These are phyloP conservation scores for Latheticus oryzae DNA, from an alignment of 2,888 invertebrate species.

Conservation along the genomic window DNA sequence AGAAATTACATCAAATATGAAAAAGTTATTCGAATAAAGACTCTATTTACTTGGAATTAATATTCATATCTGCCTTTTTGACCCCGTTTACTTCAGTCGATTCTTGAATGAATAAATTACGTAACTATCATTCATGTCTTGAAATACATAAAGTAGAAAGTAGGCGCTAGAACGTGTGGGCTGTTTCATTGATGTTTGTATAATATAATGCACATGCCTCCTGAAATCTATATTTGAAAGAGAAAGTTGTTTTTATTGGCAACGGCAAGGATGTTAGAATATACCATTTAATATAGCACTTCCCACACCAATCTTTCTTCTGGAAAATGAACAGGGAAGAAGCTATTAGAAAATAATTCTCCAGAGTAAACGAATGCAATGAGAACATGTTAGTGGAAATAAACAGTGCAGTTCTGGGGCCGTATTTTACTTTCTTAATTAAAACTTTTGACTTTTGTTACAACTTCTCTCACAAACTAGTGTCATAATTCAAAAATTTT, in stretches of 20 bases:
- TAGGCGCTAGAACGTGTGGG: constrained; percentile 32
- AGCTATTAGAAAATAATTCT: constrained; percentile 8
- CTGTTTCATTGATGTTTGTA: constrained; percentile 36
- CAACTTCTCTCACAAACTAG: constrained; percentile 22
- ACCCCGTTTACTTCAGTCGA: no score
- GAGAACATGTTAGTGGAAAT: constrained; percentile 2
- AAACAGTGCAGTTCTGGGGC: constrained; percentile 10
- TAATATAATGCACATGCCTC: constrained; percentile 31
- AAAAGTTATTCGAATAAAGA: neutral
- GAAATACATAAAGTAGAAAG: constrained; percentile 25
- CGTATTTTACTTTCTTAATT: constrained; percentile 30
- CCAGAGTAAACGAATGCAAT: neutral
- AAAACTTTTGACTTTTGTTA: constrained; percentile 21
- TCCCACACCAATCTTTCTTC: no score
- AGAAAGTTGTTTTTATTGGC: constrained; percentile 37
- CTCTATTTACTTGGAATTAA: neutral
- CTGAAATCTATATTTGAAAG: constrained; percentile 24
- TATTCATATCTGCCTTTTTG: no score
- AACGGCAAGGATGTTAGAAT: constrained; percentile 17
- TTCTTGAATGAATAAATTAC: no score
- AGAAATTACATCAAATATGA: constrained; percentile 10
- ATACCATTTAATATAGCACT: no score
- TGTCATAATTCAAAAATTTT: constrained; percentile 22
- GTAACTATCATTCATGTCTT: constrained; percentile 26
- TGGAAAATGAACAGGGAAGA: neutral